Base-by-base conservation (phyloP, 2,888 invertebrate species). In the Oligia latruncula region DNA sequence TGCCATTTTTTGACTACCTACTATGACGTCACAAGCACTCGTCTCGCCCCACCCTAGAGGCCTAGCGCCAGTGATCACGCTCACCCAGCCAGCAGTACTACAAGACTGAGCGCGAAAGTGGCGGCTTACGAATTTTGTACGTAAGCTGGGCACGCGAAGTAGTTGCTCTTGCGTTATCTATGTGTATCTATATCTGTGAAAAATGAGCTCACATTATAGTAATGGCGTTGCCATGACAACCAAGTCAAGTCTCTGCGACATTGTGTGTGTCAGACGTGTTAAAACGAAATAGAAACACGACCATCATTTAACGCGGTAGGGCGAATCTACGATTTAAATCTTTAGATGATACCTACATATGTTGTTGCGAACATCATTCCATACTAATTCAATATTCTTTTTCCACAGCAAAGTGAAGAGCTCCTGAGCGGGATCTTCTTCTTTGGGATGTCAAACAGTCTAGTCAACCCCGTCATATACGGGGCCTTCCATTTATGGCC, bases 401-500 rank as follows among this genome's bases (percentile, higher is more conserved):
- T 66, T 71, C 29, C 49, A 68, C 97, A 98, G 98, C 95, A 97
- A 91, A 98, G 98, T 83, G 98, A 98, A 87, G 98, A 98, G 85
- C 95, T 98, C 11, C 97, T 98, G 77, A 97, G 97, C 9, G 98
- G 97, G 64, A 98, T 98, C 86, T 98, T 98, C 95, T 98, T 98
- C 96, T 98, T 98, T 90, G 98, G 98, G 8, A 98, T 98, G 98
- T 98, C 98, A 76, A 98, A 98, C 95, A 98, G 98, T 93, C 97
- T 98, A 91, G 98, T 98, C 87, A 99, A 99, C 94, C 98, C 98
- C 0, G 97, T 98, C 74, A 98, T 99, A 89, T 98, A 99, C 90
- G 98, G 98, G 58, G 98, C 98, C n/a, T 99, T 99, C 94, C 98
- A 98, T 94, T 96, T 98, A 85, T 98, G 98, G 97, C 98, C 98